Base-by-base conservation (phyloP, 2,888 invertebrate species). In the Xylota segnis region DNA sequence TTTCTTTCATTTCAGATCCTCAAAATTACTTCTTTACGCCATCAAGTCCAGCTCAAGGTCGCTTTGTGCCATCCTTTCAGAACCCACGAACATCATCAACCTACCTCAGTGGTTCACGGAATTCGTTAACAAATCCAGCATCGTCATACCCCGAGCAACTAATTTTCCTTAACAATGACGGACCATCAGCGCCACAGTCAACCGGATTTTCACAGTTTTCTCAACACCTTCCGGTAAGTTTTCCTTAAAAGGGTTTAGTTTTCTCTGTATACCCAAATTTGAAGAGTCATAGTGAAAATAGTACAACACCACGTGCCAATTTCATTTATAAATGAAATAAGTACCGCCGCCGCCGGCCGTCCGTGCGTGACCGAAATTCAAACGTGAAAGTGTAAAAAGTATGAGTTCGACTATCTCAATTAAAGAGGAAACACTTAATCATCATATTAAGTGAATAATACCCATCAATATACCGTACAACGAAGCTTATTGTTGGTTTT, bases 61-160 rank as follows among this genome's bases (percentile, higher is more conserved):
- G 92, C 34, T 92, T 92, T 89, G 91, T 92, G 89, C 91, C 92
- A 90, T 91, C 92, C 18, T 91, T 90, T 83, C 91, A 88, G 77
- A 87, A 87, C 58, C 70, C 84, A n/a, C 79, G 89, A 59, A 75
- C 84, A 10, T 75, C 87, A n/a, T 70, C n/a, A n/a, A n/a, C 78
- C 29, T 77, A 77, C 10, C 47, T 76, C 1, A 63, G 82, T 54
- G 81, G 82, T 27, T 52, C 87, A 16, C 75, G 87, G 23, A 87
- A 87, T 54, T 74, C 78, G n/a, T 45, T 88, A 23, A 88, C 89
- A 0, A 89, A 88, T 18, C 76, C 90, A 5, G 90, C 91, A 0
- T 91, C 90, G 23, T 90, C 92, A 10, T 92, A 90, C 88, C 92
- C 92, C 83, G 91, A 92, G 29, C 92, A 92, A 78, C 88, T 91